phyloP scores from a whole-genome alignment of 2,888 invertebrate species.

The Cataglyphis rosenhaueri region DNA sequence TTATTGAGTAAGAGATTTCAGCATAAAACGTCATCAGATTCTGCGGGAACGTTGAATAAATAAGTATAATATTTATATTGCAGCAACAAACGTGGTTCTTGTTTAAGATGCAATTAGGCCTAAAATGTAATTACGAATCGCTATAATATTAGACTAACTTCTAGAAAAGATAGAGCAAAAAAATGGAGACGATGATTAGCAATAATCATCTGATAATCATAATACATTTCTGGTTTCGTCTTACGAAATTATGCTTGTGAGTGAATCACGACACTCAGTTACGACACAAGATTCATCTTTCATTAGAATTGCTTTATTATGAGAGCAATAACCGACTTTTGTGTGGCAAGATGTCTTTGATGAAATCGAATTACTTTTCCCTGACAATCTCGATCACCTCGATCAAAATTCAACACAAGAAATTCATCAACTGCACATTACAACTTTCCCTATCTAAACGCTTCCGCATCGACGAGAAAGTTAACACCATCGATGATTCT shows the following conservation, averaged over 20 bases:
- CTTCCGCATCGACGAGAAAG: constrained; percentile 54
- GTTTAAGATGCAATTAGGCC: constrained; percentile 51
- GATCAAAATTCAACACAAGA: constrained; percentile 48
- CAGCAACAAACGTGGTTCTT: constrained; percentile 59
- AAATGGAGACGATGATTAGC: constrained; percentile 45
- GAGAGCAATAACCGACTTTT: constrained; percentile 19
- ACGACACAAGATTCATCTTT: constrained; percentile 45
- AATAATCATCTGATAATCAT: constrained; percentile 63
- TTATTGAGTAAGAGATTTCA: constrained; percentile 30
- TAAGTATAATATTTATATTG: constrained; percentile 60
- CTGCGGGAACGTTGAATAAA: constrained; percentile 50
- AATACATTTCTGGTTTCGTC: constrained; percentile 32
- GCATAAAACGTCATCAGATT: constrained; percentile 61
- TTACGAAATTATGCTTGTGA: constrained; percentile 50
- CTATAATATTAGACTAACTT: constrained; percentile 17
- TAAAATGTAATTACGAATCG: constrained; percentile 57
- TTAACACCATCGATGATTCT: constrained; percentile 52
- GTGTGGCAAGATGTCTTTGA: constrained; percentile 38
- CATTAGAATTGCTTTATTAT: constrained; percentile 39
- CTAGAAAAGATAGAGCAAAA: constrained; percentile 10
- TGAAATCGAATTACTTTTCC: constrained; percentile 31
- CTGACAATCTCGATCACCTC: constrained; percentile 42
- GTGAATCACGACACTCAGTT: constrained; percentile 30
- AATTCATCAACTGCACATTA: constrained; percentile 43
- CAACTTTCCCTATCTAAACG: constrained; percentile 51